Conservation (phyloP, 2,888 invertebrate genomes). For the Diabrotica balteata region DNA sequence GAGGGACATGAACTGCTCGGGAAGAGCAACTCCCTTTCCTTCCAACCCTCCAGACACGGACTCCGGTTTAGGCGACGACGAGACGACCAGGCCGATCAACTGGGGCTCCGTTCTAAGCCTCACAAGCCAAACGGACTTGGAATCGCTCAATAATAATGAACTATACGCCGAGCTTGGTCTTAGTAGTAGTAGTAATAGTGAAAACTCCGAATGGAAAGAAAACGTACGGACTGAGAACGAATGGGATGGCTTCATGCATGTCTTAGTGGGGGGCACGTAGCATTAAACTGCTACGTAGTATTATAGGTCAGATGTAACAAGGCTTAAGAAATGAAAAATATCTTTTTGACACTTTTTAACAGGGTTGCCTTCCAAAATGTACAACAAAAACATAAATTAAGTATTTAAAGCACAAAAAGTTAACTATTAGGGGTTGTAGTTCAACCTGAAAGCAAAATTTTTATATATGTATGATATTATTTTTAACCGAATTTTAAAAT, state of each 20-base stretch:
- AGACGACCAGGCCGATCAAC: slow-evolving; percentile 81
- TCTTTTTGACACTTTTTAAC: slow-evolving; percentile 2
- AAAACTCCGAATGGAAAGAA: slow-evolving; percentile 65
- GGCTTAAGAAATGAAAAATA: slow-evolving; percentile 8
- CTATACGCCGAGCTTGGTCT: slow-evolving; percentile 75
- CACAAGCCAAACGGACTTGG: slow-evolving; percentile 84
- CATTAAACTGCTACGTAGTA: slow-evolving; percentile 44
- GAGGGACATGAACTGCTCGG: slow-evolving; percentile 63
- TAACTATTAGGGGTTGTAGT: too few species aligned
- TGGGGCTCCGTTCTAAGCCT: slow-evolving; percentile 91
- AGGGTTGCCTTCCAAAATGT: neutral
- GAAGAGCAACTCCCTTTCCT: slow-evolving; percentile 77
- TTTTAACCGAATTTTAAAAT: too few species aligned
- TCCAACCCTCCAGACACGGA: slow-evolving; percentile 68
- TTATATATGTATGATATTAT: too few species aligned
- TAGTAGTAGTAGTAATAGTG: slow-evolving; percentile 64
- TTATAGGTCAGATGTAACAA: slow-evolving; percentile 22
- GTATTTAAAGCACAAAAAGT: too few species aligned
- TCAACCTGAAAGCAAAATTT: too few species aligned
- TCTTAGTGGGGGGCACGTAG: slow-evolving; percentile 75
- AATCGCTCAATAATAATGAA: slow-evolving; percentile 83
- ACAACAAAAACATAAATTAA: neutral
- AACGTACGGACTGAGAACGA: slow-evolving; percentile 61
- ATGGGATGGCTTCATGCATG: slow-evolving; percentile 71
- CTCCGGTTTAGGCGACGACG: slow-evolving; percentile 77